Percentiles rank a stretch among this genome's conserved stretches.
Evolutionary conservation across 2,888 invertebrate genomes (phyloP).

Genomic region (Rhagium mordax): DNA sequence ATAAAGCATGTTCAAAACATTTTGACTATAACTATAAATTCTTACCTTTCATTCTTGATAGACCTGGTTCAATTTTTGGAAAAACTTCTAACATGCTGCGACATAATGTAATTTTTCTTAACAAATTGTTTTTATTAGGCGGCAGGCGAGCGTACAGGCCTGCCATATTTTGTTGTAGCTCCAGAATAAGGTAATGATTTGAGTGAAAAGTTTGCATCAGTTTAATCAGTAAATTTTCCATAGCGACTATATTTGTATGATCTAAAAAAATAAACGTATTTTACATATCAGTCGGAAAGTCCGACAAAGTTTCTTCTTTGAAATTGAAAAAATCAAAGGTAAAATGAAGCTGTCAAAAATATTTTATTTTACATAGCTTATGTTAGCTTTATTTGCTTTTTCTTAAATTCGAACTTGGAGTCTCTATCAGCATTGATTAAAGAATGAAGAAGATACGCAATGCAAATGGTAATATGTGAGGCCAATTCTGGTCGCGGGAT

Average conservation of each 20-base stretch:
- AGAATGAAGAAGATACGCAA: no score
- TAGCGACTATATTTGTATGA: slow-evolving; percentile 69
- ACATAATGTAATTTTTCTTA: slow-evolving; percentile 79
- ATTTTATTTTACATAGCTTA: no score
- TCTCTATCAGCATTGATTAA: no score
- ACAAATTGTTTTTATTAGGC: slow-evolving; percentile 67
- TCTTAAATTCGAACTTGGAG: no score
- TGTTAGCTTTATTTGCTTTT: no score
- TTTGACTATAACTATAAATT: background rate
- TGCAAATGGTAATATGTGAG: no score
- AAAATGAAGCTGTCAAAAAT: no score
- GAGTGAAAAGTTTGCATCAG: slow-evolving; percentile 75
- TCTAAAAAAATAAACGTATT: slow-evolving; percentile 65
- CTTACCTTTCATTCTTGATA: slow-evolving; percentile 79
- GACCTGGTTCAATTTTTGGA: slow-evolving; percentile 80
- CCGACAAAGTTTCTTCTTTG: no score
- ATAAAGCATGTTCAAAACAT: no score
- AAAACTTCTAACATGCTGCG: slow-evolving; percentile 77
- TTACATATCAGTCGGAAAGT: no score
- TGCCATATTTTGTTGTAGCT: slow-evolving; percentile 80
- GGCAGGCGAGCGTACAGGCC: slow-evolving; percentile 67
- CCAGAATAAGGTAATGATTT: slow-evolving; percentile 79
- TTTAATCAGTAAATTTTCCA: slow-evolving; percentile 69
- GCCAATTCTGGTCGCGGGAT: no score
- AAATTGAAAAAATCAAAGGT: no score